Evolutionary conservation across 2,113 vertebrate species (phyloP), one percentile per base, ranked within the genome.

Genomic region (Arvicanthis niloticus): DNA sequence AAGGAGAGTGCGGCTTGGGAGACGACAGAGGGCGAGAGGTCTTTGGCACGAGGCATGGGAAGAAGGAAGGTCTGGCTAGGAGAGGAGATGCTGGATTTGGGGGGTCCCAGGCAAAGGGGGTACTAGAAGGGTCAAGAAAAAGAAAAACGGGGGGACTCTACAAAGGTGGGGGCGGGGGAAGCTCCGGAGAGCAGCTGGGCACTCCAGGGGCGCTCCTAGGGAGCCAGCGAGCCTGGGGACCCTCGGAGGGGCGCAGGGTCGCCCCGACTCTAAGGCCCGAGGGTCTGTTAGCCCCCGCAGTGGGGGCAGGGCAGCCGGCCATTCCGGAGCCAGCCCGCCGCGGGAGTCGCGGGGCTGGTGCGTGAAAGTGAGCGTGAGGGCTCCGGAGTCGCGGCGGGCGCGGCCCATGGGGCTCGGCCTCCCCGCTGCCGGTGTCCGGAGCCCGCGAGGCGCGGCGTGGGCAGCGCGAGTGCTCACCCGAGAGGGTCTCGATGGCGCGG

Each of bases 401-500:
- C 96, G 95, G 95, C 91, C 88, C 81, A 88, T 70, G 29, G 81
- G 91, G 77, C 88, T 96, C 97, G 97, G 96, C 94, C 96, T 92
- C 89, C 73, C 94, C 17, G 70, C 85, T 84, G 94, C 93, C 87
- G 76, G 80, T 93, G 96, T 95, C 96, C 96, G 8, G 76, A 94
- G 81, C 75, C 1, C 40, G 82, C 65, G 72, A 65, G 80, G 86
- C 98, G 97, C 97, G 96, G 93, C 93, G 97, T 19, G 78, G 86
- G 22, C 78, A 31, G 95, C 73, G 58, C 65, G 86, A 70, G 97
- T 97, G 98, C 99, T 99, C 98, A 99, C 99, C 99, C 97, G 99
- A 99, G 96, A 99, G 98, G 98, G 98, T 98, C 98, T 99, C 99
- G 98, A 99, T 99, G 97, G 99, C 99, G 98, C 99, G 99, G 97